Evolutionary conservation across 2,113 vertebrate species (phyloP), one percentile per base, ranked within the genome.

Genomic region (Osmerus eperlanus): DNA sequence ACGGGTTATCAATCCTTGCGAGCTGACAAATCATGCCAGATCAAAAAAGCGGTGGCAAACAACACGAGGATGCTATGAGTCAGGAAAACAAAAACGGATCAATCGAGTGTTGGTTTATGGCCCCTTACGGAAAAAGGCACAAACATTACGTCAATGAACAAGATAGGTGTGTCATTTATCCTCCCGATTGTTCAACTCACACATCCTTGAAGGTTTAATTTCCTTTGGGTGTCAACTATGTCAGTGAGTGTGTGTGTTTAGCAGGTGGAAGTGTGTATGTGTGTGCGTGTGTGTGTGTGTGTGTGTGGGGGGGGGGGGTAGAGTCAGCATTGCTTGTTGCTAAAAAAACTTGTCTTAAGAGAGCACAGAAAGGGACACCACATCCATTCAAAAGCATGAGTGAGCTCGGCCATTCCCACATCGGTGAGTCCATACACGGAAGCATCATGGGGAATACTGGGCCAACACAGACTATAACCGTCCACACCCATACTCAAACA

Each of bases 1-100:
- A 73, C 71, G 67, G 86, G 86, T 78, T 72, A 88, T 88, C 81
- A 85, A 89, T 87, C 81, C 67, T 70, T 28, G 69, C 76, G 52
- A 70, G 73, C 79, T 71, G 66, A 73, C 32, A 81, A 82, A 67
- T 36, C 41, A 7, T 47, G 2, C 41, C 9, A 47, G 41, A 47
- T 47, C 41, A 5, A 11, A 47, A 47, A 47, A 47, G 41, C 41
- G 41, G 41, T 47, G 41, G 41, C 9, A 11, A 47, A 12, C 41
- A 47, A 11, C 41, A 1, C 9, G 2, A 12, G 41, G 9, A 47
- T 7, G 41, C 41, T 67, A 55, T 64, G 64, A 65, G 16, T 84
- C 77, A 80, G 32, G 32, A 36, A 47, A 47, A 47, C 7, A 47
- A 47, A 47, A 47, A 0, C 65, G 51, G 71, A 84, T 84, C 71